phyloP scores from a whole-genome alignment of 2,113 vertebrate genomes.

The Polypterus senegalus region DNA sequence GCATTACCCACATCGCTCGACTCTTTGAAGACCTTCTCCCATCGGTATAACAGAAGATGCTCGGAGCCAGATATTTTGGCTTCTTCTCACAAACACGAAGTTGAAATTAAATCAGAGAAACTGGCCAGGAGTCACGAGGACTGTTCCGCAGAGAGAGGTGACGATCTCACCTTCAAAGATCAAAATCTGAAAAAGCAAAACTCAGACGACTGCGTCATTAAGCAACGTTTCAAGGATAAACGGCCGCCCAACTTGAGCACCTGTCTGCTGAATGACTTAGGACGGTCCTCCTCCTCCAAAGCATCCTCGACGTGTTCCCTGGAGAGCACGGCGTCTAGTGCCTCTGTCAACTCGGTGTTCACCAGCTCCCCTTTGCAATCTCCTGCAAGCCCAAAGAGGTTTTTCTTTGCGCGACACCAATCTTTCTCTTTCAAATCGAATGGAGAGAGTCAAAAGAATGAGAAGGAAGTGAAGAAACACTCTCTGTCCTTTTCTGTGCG shows the following conservation, averaged over 20 bases:
- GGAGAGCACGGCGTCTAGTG: conserved; percentile 54
- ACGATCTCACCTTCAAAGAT: conserved; percentile 24
- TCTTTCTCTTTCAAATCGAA: conserved; percentile 37
- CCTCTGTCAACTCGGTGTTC: conserved; percentile 65
- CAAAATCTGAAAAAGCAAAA: conserved; percentile 50
- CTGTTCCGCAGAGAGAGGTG: conserved; percentile 35
- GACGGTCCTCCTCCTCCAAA: conserved; percentile 21
- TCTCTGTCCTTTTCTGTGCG: conserved; percentile 62
- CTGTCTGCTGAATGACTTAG: conserved; percentile 25
- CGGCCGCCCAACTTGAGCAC: conserved; percentile 25
- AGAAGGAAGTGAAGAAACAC: conserved; percentile 50
- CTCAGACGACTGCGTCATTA: conserved; percentile 50
- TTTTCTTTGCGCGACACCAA: conserved; percentile 37
- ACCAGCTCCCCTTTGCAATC: conserved; percentile 64
- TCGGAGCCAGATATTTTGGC: conserved; percentile 67
- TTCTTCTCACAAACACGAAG: conserved; percentile 24
- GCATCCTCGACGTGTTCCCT: conserved; percentile 58
- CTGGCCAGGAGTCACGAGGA: conserved; percentile 71
- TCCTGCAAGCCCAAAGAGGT: conserved; percentile 49
- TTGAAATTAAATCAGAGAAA: conserved; percentile 28
- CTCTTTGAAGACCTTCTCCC: conserved; percentile 31
- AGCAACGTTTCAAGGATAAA: conserved; percentile 12
- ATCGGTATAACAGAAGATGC: conserved; percentile 54
- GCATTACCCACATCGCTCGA: conserved; percentile 28
- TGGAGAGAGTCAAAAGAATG: conserved; percentile 24